Base-by-base conservation (phyloP, 2,797 vertebrate genomes). In the Phoeniculus purpureus region DNA sequence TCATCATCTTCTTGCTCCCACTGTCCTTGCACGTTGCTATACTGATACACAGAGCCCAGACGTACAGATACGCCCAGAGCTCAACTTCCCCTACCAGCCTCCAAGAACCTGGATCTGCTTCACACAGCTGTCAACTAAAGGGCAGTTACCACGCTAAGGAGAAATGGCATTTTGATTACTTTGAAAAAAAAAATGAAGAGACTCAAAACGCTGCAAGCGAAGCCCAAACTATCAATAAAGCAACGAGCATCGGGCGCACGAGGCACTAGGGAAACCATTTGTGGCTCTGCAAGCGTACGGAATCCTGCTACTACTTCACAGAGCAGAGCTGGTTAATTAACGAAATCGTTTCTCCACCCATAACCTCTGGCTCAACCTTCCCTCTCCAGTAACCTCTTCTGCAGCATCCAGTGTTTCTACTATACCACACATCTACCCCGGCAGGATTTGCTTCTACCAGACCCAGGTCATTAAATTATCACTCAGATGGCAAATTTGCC, bases 311-410 rank as follows among this genome's bases (percentile, higher is more conserved):
- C 77, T 80, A 75, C 58, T 92, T 59, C 74, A 86, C 80, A 43
- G 0, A 70, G 71, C 80, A 81, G 56, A 84, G 87, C 67, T 79
- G 40, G 61, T 61, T 92, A 86, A 95, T 91, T 77, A 74, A 88
- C 80, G 71, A 93, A 95, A 88, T 92, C 83, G 87, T n/a, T 71
- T 56, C 85, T 79, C 92, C 89, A 89, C 81, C 90, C 88, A 90
- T 92, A 87, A 95, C 91, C 92, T 95, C 83, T 89, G 92, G 91
- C 91, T 92, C 85, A 93, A 93, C 71, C 61, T 79, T 79, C 59
- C 29, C 59, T 32, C 67, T 45, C 37, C 76, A 23, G 22, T 3
- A 52, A 34, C 1, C 52, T 6, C 10, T 60, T 40, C 15, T n/a
- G 65, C 60, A 81, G 19, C 8, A 31, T 43, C 37, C 64, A 71